Conservation (phyloP, 1,140 invertebrate species). For the Drosophila nigrodunni region DNA sequence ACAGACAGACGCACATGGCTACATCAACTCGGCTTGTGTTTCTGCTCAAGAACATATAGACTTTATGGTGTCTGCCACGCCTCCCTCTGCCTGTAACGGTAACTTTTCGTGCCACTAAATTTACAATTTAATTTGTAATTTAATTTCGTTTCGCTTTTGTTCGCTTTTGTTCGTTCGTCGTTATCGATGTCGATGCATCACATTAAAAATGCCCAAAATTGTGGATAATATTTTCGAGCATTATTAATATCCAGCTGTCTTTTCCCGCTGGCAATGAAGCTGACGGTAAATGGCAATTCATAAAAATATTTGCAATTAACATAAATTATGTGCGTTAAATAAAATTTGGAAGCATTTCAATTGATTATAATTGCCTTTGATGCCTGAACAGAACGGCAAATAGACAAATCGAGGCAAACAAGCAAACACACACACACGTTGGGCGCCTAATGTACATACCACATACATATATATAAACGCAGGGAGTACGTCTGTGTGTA, state of each 20-base stretch:
- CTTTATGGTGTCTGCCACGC: too few relatives aligned
- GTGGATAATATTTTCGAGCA: not conserved
- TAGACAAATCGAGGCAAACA: slow-evolving; percentile 9
- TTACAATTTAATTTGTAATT: slow-evolving; percentile 36
- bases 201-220: slow-evolving; percentile 3
- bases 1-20: too few relatives aligned
- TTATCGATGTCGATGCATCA: not conserved
- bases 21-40: too few relatives aligned
- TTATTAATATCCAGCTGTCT: not conserved
- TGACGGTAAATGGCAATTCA: slow-evolving; percentile 58
- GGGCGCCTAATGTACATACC: too few relatives aligned
- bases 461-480: not conserved
- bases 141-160: not conserved
- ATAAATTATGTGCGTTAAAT: slow-evolving; percentile 75
- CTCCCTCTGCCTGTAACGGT: too few relatives aligned
- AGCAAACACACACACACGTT: not conserved
- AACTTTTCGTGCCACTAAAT: slow-evolving; percentile 2
- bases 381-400: slow-evolving; percentile 16
- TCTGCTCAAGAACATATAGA: too few relatives aligned
- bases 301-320: slow-evolving; percentile 80
- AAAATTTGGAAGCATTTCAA: slow-evolving; percentile 69
- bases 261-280: not conserved
- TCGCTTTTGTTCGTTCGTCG: not conserved
- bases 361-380: slow-evolving; percentile 76
- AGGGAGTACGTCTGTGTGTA: not conserved